phyloP scores from a whole-genome alignment of 2,888 invertebrate genomes.

The Nipponacmea schrenckii region DNA sequence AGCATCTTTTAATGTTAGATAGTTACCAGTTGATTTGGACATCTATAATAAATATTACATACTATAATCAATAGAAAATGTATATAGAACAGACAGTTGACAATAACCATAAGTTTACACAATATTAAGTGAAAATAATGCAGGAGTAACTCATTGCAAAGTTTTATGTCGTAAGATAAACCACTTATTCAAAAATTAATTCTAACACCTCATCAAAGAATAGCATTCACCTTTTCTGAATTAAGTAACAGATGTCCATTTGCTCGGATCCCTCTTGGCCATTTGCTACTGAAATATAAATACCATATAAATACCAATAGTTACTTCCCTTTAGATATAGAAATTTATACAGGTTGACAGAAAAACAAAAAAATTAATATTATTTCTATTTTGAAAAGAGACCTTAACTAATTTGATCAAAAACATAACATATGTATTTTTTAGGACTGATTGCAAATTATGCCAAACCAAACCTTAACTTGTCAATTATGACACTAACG shows the following conservation, averaged over 20 bases:
- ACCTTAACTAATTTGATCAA: no score
- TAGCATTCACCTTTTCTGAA: slow-evolving; percentile 80
- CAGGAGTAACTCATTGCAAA: not conserved
- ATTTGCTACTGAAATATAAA: slow-evolving; percentile 67
- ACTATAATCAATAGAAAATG: not conserved
- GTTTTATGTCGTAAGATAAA: not conserved
- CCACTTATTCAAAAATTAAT: no score
- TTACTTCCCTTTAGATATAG: no score
- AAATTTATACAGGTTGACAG: no score
- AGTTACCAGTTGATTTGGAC: slow-evolving; percentile 99
- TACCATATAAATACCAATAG: slow-evolving; percentile 8
- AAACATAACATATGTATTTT: no score
- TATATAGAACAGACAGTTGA: not conserved
- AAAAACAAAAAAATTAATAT: no score
- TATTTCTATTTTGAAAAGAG: no score
- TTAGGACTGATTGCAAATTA: no score
- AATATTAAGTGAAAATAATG: not conserved
- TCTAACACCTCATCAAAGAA: no score
- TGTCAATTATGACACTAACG: no score
- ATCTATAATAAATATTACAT: slow-evolving; percentile 72
- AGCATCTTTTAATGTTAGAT: slow-evolving; percentile 90
- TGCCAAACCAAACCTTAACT: no score
- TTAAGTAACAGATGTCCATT: slow-evolving; percentile 97
- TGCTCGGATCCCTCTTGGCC: slow-evolving; percentile 90
- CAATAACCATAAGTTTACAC: not conserved